A percentile compares a stretch with the other conserved stretches of the same genome.
Conservation (phyloP, 2,888 invertebrate species). For the Villa cingulata region DNA sequence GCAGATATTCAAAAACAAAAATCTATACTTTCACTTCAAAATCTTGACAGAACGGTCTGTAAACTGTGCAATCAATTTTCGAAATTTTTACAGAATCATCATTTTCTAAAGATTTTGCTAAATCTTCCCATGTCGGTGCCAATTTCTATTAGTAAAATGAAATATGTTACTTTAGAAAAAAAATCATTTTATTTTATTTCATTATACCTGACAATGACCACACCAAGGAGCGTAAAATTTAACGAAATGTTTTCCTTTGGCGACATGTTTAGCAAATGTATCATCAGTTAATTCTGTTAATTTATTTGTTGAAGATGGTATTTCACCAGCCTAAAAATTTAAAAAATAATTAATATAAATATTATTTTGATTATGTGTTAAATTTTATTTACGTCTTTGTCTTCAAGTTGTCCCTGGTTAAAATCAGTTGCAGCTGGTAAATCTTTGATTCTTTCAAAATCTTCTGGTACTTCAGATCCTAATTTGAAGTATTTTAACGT, state of each 20-base stretch:
- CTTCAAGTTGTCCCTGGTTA: slow-evolving; percentile 56
- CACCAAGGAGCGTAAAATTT: slow-evolving; percentile 94
- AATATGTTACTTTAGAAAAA: background rate
- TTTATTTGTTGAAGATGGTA: slow-evolving; percentile 15
- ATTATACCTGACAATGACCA: slow-evolving; percentile 65
- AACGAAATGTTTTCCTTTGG: slow-evolving; percentile 67
- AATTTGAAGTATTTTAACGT: slow-evolving; percentile 67
- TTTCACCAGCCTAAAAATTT: background rate
- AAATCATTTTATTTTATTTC: background rate
- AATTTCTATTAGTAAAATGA: slow-evolving; percentile 42
- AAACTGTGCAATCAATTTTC: slow-evolving; percentile 74
- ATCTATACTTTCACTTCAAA: slow-evolving; percentile 51
- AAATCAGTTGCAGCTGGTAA: slow-evolving; percentile 61
- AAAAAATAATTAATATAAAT: background rate
- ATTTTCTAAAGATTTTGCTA: slow-evolving; percentile 55
- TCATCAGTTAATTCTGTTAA: slow-evolving; percentile 61
- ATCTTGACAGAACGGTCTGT: slow-evolving; percentile 58
- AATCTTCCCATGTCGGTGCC: slow-evolving; percentile 71
- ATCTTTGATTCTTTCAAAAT: slow-evolving; percentile 67
- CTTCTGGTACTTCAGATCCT: slow-evolving; percentile 51
- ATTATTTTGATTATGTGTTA: slow-evolving; percentile 6
- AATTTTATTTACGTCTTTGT: slow-evolving; percentile 24
- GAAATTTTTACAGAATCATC: slow-evolving; percentile 57
- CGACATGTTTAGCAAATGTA: slow-evolving; percentile 57
- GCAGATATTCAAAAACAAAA: background rate